Base-by-base conservation (phyloP, 2,113 vertebrate species). In the Notothenia coriiceps region DNA sequence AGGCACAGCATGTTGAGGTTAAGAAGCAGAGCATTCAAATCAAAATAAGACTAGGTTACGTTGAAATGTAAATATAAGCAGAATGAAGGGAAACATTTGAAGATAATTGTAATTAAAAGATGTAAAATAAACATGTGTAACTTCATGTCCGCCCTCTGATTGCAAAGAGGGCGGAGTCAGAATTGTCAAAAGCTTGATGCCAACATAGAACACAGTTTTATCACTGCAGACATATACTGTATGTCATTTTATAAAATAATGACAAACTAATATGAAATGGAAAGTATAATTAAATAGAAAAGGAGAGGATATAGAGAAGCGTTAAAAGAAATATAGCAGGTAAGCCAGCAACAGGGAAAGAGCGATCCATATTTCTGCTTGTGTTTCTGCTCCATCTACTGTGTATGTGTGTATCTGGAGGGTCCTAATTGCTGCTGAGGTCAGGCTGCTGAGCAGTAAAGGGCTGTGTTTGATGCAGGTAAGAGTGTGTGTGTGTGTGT, bases 401-500 rank as follows among this genome's bases (percentile, higher is more conserved):
- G 77, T 87, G 77, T 79, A 78, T 83, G 93, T 91, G 91, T 84
- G 89, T 96, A 92, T 93, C 86, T 92, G 86, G 64, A 92, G 87
- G 91, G 91, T 86, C 87, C 84, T 91, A 92, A 92, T 89, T 92
- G 91, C 88, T 89, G 82, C 84, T 91, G 89, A 92, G 90, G 92
- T 93, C 92, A 93, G 89, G 81, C 74, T 90, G 83, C 90, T 83
- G 88, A 90, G 85, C 90, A 88, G 82, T 91, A 89, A 91, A 89
- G 68, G 84, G 87, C 57, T 95, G 95, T 86, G 88, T 93, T 93
- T 91, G 90, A 91, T 91, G 86, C 87, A 91, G 89, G 90, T 91
- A 89, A 87, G 79, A 70, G 86, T 77, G 86, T 82, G 85, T 20
- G 86, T 2, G 15, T 77, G 71, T 72, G 54, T 64, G 74, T 84